Base-by-base conservation (phyloP, 2,797 vertebrate species). In the Falco concolor region DNA sequence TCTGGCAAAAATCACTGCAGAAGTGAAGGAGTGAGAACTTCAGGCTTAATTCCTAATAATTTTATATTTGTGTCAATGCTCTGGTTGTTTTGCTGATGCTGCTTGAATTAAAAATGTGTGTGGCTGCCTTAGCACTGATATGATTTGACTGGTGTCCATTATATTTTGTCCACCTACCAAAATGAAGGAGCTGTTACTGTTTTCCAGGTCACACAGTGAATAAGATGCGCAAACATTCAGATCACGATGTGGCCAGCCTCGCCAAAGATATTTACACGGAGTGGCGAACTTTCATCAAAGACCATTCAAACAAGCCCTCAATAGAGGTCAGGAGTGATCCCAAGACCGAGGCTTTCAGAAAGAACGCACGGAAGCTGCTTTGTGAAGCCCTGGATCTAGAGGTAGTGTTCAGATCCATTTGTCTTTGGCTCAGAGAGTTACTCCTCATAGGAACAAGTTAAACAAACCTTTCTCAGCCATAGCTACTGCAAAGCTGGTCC, bases 321-420 rank as follows among this genome's bases (percentile, higher is more conserved):
- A 99, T 99, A 87, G 99, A 99, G 97, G 99, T 99, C 67, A 98
- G 98, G 94, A 98, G 98, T 2, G 99, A 99, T 92, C 98, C 98
- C 93, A 98, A 98, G 92, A 99, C 98, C 0, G 99, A 99, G 96
- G 98, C 95, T 34, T 98, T 99, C 84, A 97, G 99, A 82, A 98
- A 95, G 96, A 99, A 98, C 0, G 99, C 99, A 2, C 98, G 97
- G 88, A 98, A 98, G 95, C 97, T 99, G 76, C 98, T 99, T 65
- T 98, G 98, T 61, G 98, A 99, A 95, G 98, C 98, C 54, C 97
- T 99, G 91, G 98, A 98, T 54, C 82, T 99, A 78, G 98, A 99
- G 99, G 99, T 99, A 95, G 89, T 6, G 0, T 14, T 74, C 63
- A 50, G 59, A 45, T 52, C 10, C 6, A 0, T 50, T 79, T 20